Evolutionary conservation across 2,113 vertebrate species (phyloP).

Genomic region (Anser cygnoides): DNA sequence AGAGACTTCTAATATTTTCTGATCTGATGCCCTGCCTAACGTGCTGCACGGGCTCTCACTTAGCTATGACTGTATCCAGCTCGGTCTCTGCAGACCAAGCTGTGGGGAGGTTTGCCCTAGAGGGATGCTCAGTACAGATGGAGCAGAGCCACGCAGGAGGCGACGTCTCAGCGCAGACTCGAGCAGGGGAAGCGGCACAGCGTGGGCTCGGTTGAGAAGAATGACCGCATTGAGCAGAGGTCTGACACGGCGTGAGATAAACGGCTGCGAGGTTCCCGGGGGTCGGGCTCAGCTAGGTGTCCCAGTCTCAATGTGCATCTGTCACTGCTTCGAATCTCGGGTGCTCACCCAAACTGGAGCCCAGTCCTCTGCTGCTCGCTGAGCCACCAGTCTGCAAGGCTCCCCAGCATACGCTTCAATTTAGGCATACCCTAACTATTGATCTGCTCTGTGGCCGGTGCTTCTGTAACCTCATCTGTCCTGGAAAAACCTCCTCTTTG

Average conservation of each 20-base stretch:
- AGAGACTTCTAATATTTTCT: neutral
- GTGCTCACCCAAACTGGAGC: neutral
- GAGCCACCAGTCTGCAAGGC: neutral
- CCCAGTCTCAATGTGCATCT: neutral
- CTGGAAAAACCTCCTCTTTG: neutral
- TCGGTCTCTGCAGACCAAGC: neutral
- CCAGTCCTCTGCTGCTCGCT: neutral
- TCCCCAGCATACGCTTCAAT: neutral
- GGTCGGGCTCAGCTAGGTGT: neutral
- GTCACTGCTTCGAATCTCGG: neutral
- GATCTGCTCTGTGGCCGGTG: neutral
- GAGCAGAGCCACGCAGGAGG: neutral
- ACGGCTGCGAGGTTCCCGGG: neutral
- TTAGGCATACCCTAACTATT: neutral
- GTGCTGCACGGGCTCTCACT: neutral
- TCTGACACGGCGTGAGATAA: conserved; percentile 38
- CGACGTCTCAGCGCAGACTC: rapidly evolving
- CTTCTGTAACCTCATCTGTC: neutral
- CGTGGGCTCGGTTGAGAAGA: conserved; percentile 25
- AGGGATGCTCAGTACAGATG: neutral
- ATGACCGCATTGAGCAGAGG: conserved; percentile 38
- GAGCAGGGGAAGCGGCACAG: neutral
- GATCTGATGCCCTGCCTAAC: neutral
- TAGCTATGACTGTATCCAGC: neutral
- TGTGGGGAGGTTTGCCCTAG: neutral